Conservation (phyloP, 2,797 vertebrate species). For the Bryconaethiops microstoma region DNA sequence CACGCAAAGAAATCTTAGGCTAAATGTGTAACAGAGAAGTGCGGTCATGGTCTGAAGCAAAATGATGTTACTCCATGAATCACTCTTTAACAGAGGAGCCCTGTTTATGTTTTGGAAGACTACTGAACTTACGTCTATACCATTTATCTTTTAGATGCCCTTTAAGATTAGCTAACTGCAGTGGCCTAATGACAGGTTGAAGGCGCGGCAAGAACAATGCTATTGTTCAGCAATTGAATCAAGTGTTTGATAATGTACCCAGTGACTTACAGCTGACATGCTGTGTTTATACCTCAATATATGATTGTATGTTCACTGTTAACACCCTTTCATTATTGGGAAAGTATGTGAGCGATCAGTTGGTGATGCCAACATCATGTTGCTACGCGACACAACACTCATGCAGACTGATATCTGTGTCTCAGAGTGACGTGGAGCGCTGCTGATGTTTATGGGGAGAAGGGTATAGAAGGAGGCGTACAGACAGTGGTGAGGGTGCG, state of each 20-base stretch:
- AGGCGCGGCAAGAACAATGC: neutral
- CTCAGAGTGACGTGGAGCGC: conserved; percentile 22
- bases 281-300: neutral
- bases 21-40: neutral
- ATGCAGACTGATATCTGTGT: conserved; percentile 21
- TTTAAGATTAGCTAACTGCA: neutral
- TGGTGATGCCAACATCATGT: neutral
- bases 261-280: neutral
- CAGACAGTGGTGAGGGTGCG: conserved; percentile 48
- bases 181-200: neutral
- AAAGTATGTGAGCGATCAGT: conserved; percentile 3
- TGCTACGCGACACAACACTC: conserved; percentile 41
- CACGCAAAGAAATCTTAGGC: neutral
- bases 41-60: neutral
- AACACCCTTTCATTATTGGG: neutral
- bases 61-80: neutral
- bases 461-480: conserved; percentile 28
- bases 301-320: neutral
- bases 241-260: neutral
- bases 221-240: neutral
- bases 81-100: neutral
- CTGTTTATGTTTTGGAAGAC: neutral
- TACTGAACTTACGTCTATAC: neutral
- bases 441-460: conserved; percentile 28
- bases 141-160: neutral